A percentile compares a stretch with the other conserved stretches of the same genome.
Evolutionary conservation across 2,888 invertebrate species (phyloP).

Genomic region (Brachynemurus nebulosus): DNA sequence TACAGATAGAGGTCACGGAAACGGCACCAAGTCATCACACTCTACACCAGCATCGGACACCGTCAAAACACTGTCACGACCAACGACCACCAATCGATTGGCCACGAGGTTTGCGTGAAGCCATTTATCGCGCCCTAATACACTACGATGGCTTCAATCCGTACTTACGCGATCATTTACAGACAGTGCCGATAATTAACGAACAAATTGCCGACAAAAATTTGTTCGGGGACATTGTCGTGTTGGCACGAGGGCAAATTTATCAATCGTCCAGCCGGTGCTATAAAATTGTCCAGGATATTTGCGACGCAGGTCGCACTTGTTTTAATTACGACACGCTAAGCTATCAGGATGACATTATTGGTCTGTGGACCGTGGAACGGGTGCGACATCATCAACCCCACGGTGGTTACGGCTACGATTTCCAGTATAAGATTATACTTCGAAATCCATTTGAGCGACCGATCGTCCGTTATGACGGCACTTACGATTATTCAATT

Average conservation of each 20-base stretch:
- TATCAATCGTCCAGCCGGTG: constrained; percentile 35
- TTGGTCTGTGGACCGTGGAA: constrained; percentile 56
- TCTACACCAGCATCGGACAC: no score
- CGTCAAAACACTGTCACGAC: neutral
- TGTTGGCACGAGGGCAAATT: constrained; percentile 48
- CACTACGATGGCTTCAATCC: constrained; percentile 40
- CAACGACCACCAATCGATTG: constrained; percentile 30
- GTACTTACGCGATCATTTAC: constrained; percentile 27
- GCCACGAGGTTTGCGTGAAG: constrained; percentile 54
- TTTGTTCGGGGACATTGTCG: constrained; percentile 47
- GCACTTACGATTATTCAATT: constrained; percentile 33
- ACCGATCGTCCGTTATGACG: constrained; percentile 28
- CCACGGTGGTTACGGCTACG: constrained; percentile 39
- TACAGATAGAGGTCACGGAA: no score
- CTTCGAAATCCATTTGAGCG: constrained; percentile 33
- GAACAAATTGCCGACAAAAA: constrained; percentile 29
- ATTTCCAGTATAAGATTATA: constrained; percentile 50
- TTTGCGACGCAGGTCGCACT: constrained; percentile 33
- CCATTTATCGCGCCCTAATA: constrained; percentile 48
- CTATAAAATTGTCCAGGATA: constrained; percentile 38
- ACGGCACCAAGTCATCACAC: no score
- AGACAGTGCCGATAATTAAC: constrained; percentile 21
- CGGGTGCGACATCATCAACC: constrained; percentile 48
- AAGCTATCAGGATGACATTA: constrained; percentile 28
- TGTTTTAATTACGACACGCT: constrained; percentile 10